Base-by-base conservation (phyloP, 2,797 vertebrate species). In the Lacerta bilineata region DNA sequence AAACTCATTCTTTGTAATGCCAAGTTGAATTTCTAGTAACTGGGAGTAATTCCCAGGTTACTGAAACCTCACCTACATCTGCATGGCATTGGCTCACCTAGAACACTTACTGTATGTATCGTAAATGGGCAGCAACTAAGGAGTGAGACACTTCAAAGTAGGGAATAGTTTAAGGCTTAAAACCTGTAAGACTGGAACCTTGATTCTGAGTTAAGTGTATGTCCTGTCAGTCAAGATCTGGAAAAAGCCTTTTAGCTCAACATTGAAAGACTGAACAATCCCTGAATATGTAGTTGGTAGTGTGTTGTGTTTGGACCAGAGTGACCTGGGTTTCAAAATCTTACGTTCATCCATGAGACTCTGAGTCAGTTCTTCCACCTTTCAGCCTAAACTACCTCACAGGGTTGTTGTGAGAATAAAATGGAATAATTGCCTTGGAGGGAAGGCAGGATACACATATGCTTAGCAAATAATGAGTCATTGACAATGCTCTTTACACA, bases 21-120 rank as follows among this genome's bases (percentile, higher is more conserved):
- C 39, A 74, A 94, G 91, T 84, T 94, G 93, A 69, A 85, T 94
- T 95, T 95, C 93, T 91, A 90, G 92, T 93, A 86, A 74, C n/a
- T 95, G 94, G 94, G 94, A 96, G 91, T 91, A 89, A 92, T 87
- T 95, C 90, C 85, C 90, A 94, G 88, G 87, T 94, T 92, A 89
- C 8, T 71, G 88, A 83, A 85, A 69, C 94, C 39, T 93, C 94
- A 93, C 96, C 97, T 93, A 93, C 9, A 36, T 76, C 41, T 89
- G 27, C 77, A 80, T 90, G 78, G 82, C 93, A 93, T 91, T 5
- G 0, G 90, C 88, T 96, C 95, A 90, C 88, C 92, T 91, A 89
- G 79, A 88, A 91, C 88, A 91, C 89, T 89, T 84, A n/a, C n/a
- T n/a, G n/a, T n/a, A 91, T 90, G 41, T 83, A 93, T 74, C 83